Conservation (phyloP, 2,113 vertebrate genomes). For the Oriolus oriolus region DNA sequence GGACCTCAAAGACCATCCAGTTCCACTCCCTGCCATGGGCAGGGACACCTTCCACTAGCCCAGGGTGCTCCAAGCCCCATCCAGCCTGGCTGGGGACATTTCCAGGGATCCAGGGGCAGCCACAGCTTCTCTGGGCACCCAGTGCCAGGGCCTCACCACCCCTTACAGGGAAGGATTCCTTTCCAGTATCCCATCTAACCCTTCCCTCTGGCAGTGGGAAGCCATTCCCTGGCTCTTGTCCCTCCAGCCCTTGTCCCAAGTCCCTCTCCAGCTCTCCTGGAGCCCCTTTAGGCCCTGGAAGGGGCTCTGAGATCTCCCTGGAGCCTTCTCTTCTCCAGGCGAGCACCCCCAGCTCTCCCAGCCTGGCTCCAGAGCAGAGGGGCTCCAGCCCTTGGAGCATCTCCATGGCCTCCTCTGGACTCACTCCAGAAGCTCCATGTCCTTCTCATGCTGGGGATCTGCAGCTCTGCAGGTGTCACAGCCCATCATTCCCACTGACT, state of each 20-base stretch:
- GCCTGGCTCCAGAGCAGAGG: not conserved
- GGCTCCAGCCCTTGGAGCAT: not conserved
- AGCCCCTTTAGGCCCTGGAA: accelerated
- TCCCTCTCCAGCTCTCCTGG: not conserved
- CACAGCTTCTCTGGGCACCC: not conserved
- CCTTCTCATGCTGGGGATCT: accelerated
- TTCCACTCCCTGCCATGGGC: accelerated
- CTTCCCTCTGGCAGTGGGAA: not conserved
- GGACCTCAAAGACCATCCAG: accelerated
- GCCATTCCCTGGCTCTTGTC: not conserved
- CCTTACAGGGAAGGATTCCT: accelerated
- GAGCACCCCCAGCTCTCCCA: not conserved
- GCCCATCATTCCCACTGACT: not conserved
- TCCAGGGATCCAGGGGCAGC: not conserved
- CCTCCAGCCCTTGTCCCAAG: not conserved
- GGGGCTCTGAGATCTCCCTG: not conserved
- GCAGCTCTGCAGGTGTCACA: not conserved
- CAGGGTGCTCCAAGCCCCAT: accelerated
- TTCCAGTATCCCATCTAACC: accelerated
- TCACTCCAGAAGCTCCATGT: accelerated
- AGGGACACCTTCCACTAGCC: accelerated
- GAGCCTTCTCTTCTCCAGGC: not conserved
- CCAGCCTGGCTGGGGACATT: not conserved
- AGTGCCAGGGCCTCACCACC: accelerated
- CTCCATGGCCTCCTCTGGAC: accelerated